Evolutionary conservation across 2,888 invertebrate genomes (phyloP).

Genomic region (Oegoconia quadripuncta): DNA sequence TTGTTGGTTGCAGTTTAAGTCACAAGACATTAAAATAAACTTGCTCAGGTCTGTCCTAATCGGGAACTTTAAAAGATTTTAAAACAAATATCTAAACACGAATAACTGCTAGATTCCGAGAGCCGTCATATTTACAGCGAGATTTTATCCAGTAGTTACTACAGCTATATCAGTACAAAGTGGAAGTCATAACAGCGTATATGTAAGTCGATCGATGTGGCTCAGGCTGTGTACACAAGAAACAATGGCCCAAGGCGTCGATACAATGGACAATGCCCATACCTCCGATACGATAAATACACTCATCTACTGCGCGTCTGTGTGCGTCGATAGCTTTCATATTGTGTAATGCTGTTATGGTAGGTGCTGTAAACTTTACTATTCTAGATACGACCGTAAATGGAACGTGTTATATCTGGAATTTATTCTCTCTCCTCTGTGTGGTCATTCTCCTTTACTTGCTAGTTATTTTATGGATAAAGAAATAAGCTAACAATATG

Average conservation of each 20-base stretch:
- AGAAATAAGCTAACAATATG: no score
- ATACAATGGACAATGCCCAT: constrained; percentile 75
- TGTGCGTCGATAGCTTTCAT: constrained; percentile 44
- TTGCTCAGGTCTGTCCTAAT: no score
- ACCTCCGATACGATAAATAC: constrained; percentile 61
- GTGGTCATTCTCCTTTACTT: no score
- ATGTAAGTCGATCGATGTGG: constrained; percentile 55
- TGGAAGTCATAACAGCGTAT: constrained; percentile 54
- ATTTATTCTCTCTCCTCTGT: no score
- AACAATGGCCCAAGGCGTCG: constrained; percentile 68
- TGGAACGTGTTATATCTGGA: no score
- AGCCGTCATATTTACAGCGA: not conserved
- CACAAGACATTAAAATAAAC: no score
- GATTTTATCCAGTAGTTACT: constrained; percentile 34
- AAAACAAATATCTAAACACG: no score
- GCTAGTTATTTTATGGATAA: no score
- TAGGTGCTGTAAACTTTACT: constrained; percentile 4
- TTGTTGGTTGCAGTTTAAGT: no score
- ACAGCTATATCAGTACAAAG: constrained; percentile 37
- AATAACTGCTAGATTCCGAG: no score
- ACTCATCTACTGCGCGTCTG: constrained; percentile 60
- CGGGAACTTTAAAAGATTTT: no score
- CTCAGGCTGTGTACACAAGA: constrained; percentile 49
- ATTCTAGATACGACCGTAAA: no score
- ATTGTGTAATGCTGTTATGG: constrained; percentile 45